A percentile compares a stretch with the other conserved stretches of the same genome.
Conservation (phyloP, 2,797 vertebrate genomes). For the Acestrorhynchus altus region DNA sequence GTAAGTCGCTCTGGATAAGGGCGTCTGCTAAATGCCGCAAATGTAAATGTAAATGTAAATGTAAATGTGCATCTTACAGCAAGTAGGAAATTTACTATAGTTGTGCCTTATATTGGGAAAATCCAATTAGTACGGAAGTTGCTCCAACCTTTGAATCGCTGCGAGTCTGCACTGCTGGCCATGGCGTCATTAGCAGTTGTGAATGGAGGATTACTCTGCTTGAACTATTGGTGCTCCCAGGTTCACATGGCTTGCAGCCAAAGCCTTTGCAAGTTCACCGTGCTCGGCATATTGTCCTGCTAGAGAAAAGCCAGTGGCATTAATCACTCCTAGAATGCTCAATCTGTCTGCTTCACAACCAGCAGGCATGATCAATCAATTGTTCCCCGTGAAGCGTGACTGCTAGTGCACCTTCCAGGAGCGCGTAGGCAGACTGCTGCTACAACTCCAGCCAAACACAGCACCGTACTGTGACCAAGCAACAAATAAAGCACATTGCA, state of each 20-base stretch:
- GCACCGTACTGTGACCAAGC: neutral
- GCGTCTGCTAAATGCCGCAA: no score
- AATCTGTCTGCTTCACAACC: constrained; percentile 68
- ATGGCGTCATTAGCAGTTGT: neutral
- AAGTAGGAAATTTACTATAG: neutral
- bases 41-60: no score
- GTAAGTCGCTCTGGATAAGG: no score
- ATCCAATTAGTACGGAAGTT: neutral
- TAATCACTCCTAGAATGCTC: constrained; percentile 73
- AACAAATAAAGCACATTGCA: neutral
- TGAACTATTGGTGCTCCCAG: constrained; percentile 7
- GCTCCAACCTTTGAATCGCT: neutral
- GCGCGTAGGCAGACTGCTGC: constrained; percentile 50
- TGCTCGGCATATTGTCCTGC: constrained; percentile 58
- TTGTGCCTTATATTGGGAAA: neutral
- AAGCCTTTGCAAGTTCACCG: constrained; percentile 36
- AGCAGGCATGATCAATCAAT: constrained; percentile 54
- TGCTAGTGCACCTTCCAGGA: constrained; percentile 29
- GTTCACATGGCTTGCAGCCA: constrained; percentile 2
- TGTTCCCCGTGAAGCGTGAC: constrained; percentile 46
- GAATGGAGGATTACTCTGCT: constrained; percentile 11
- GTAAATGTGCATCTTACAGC: neutral
- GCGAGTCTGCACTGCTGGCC: neutral
- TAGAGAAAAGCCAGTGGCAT: constrained; percentile 50
- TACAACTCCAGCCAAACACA: neutral